phyloP scores from a whole-genome alignment of 1,140 invertebrate species.

The Agrilus planipennis region DNA sequence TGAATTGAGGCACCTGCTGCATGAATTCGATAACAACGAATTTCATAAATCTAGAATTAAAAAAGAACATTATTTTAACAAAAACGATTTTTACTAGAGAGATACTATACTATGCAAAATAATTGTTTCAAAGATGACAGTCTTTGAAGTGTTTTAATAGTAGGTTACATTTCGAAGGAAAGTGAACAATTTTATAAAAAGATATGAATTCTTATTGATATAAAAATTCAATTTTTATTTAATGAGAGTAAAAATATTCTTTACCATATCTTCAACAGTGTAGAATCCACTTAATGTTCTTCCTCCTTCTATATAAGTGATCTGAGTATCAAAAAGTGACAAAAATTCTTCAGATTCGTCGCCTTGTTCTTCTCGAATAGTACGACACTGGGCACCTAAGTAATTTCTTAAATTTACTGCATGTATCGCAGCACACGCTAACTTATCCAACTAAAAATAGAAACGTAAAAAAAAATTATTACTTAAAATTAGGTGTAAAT shows the following conservation, averaged over 20 bases:
- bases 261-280: conserved; percentile 80
- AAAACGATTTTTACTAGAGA: too few species aligned
- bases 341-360: conserved; percentile 97
- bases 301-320: conserved; percentile 95
- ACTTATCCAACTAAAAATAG: conserved; percentile 75
- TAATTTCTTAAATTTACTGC: conserved; percentile 96
- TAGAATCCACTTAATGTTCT: conserved; percentile 94
- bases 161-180: too few species aligned
- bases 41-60: conserved; percentile 58
- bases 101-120: too few species aligned
- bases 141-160: too few species aligned
- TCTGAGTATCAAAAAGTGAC: conserved; percentile 78
- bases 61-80: too few species aligned
- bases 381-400: conserved; percentile 89
- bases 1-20: conserved; percentile 79
- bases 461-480: conserved; percentile 3
- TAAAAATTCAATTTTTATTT: too few species aligned
- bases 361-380: conserved; percentile 91
- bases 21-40: conserved; percentile 81
- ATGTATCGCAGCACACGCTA: conserved; percentile 97
- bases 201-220: too few species aligned
- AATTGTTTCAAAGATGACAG: too few species aligned
- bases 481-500: not conserved
- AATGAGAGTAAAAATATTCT: too few species aligned
- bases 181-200: too few species aligned